Conservation (phyloP, 2,113 vertebrate species). For the Pterocles orientalis region DNA sequence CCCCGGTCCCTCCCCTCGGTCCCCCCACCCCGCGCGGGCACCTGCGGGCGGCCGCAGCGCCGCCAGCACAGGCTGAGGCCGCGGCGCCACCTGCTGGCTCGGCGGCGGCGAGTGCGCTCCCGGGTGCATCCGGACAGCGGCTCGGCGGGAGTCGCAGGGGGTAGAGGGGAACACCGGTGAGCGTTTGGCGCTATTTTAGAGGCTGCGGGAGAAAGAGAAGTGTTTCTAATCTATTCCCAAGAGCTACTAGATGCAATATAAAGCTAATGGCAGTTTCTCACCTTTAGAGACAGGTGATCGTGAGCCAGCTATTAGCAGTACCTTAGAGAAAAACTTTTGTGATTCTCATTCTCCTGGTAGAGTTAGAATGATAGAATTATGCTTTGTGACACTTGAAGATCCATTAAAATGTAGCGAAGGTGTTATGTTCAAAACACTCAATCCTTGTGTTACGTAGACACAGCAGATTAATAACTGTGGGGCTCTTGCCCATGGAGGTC, state of each 20-base stretch:
- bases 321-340: background rate
- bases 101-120: background rate
- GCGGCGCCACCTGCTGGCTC: conserved; percentile 3
- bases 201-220: background rate
- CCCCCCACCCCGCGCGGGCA: background rate
- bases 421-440: background rate
- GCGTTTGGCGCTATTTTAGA: fast-evolving
- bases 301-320: background rate
- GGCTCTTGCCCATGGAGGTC: fast-evolving
- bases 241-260: background rate
- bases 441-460: background rate
- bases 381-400: background rate
- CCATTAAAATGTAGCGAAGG: background rate
- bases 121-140: fast-evolving
- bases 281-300: background rate
- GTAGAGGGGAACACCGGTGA: fast-evolving
- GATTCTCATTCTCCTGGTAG: background rate
- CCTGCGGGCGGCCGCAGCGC: background rate
- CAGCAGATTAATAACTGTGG: background rate
- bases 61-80: background rate
- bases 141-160: fast-evolving
- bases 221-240: background rate
- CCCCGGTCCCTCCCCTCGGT: too few relatives aligned
- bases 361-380: too few relatives aligned
- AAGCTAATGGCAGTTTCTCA: background rate